Percentiles rank a stretch among this genome's conserved stretches.
Evolutionary conservation across 2,888 invertebrate species (phyloP).

Genomic region (Hipparchia semele): DNA sequence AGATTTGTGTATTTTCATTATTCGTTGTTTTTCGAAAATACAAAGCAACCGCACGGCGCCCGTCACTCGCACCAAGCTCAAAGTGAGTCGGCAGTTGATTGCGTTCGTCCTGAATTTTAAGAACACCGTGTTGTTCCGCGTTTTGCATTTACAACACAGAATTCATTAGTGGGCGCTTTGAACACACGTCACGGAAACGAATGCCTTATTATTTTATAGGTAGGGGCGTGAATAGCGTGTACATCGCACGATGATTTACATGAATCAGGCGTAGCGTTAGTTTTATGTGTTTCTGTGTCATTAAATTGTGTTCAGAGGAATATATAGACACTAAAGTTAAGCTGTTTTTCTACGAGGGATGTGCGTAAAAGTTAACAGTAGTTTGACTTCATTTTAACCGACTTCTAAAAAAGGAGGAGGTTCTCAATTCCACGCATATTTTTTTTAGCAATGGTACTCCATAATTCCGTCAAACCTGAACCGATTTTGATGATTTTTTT

Average conservation of each 20-base stretch:
- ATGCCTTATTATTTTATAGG: constrained; percentile 16
- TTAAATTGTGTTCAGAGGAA: constrained; percentile 22
- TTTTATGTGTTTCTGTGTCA: constrained; percentile 35
- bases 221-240: constrained; percentile 25
- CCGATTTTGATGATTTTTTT: no score
- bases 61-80: constrained; percentile 28
- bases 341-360: not conserved
- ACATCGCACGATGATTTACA: constrained; percentile 30
- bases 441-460: no score
- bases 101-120: constrained; percentile 63
- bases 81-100: constrained; percentile 55
- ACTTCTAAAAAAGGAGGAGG: no score
- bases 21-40: not conserved
- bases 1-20: not conserved
- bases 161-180: constrained; percentile 46
- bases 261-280: constrained; percentile 30
- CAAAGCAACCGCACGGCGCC: not conserved
- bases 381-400: no score
- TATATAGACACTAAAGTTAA: not conserved
- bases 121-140: constrained; percentile 51
- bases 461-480: no score
- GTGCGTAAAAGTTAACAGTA: not conserved
- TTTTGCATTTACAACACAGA: constrained; percentile 52
- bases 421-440: no score
- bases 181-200: constrained; percentile 26